phyloP scores from a whole-genome alignment of 2,888 invertebrate species.

The Andrena chrysosceles region DNA sequence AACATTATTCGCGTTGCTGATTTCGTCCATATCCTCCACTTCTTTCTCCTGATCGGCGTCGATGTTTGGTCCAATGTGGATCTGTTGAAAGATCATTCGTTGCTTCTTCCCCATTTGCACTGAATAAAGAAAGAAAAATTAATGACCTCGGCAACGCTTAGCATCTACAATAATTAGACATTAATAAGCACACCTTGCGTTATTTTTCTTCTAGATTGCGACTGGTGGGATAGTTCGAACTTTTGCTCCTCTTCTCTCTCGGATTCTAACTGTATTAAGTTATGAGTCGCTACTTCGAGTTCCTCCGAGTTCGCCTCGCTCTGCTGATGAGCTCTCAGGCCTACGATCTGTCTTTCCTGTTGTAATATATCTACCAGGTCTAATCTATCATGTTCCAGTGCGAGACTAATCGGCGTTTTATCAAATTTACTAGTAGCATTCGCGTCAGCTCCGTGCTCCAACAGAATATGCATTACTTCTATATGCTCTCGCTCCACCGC shows the following conservation, averaged over 20 bases:
- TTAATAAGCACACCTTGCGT: constrained; percentile 68
- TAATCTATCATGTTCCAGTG: constrained; percentile 88
- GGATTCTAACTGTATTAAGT: constrained; percentile 80
- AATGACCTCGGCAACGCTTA: neutral
- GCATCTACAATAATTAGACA: neutral
- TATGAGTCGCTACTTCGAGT: constrained; percentile 81
- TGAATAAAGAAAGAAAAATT: constrained; percentile 37
- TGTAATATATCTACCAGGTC: constrained; percentile 88
- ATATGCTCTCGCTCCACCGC: constrained; percentile 93
- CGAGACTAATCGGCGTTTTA: constrained; percentile 89
- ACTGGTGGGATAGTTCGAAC: constrained; percentile 73
- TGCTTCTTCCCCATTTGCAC: constrained; percentile 77
- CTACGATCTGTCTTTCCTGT: constrained; percentile 81
- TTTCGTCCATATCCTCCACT: constrained; percentile 69
- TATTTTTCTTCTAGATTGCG: constrained; percentile 74
- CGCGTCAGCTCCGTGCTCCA: constrained; percentile 91
- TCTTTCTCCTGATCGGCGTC: constrained; percentile 78
- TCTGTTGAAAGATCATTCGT: constrained; percentile 80
- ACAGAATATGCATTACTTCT: constrained; percentile 89
- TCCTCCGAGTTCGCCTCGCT: constrained; percentile 77
- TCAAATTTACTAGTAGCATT: constrained; percentile 90
- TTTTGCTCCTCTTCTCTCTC: constrained; percentile 76
- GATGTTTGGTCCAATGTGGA: constrained; percentile 75
- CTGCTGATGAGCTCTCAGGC: constrained; percentile 73
- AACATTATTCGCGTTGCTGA: constrained; percentile 69